These are phyloP conservation scores for Peromyscus polionotus DNA, from an alignment of 2,113 vertebrate genomes.

Conservation along the genomic window DNA sequence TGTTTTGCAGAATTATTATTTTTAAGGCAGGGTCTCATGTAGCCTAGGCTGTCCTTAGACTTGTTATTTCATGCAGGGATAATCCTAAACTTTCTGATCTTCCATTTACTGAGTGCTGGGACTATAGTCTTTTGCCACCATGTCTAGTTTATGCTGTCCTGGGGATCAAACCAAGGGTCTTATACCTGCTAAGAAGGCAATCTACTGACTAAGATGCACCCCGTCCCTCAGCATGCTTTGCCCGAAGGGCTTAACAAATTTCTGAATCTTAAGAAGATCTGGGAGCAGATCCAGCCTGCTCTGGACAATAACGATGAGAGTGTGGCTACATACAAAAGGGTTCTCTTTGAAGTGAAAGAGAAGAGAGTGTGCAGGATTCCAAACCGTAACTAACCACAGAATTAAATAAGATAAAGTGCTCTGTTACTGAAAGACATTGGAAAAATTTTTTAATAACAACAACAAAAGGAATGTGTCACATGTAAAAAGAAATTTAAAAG, in stretches of 20 bases:
- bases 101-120: neutral
- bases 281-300: neutral
- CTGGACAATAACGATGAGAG: neutral
- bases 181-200: neutral
- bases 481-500: neutral
- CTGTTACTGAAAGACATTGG: neutral
- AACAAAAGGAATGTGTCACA: neutral
- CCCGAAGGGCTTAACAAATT: constrained; percentile 78
- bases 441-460: neutral
- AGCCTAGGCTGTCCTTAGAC: neutral
- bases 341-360: neutral
- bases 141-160: neutral
- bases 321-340: neutral
- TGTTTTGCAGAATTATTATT: constrained; percentile 81
- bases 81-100: neutral
- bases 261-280: neutral
- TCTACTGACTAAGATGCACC: neutral
- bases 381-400: neutral
- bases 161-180: neutral
- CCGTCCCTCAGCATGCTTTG: constrained; percentile 83
- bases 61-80: neutral
- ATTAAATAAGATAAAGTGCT: neutral
- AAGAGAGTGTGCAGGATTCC: neutral
- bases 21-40: neutral
- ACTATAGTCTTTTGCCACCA: neutral